Base-by-base conservation (phyloP, 2,797 vertebrate species). In the Pseudopleuronectes americanus region DNA sequence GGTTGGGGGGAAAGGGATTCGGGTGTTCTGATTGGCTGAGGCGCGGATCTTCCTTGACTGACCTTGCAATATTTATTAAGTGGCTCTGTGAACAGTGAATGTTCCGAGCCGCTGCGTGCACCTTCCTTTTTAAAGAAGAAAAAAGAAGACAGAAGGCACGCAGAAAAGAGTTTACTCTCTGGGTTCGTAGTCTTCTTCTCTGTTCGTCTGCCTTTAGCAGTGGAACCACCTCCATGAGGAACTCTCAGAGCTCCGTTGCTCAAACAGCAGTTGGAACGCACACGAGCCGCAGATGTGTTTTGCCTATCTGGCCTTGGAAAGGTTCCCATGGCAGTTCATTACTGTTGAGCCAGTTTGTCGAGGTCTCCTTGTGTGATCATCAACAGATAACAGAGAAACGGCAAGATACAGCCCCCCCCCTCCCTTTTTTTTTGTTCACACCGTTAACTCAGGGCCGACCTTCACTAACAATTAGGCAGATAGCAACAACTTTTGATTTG, bases 31-130 rank as follows among this genome's bases (percentile, higher is more conserved):
- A 85, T 81, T 81, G 83, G 82, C 77, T 68, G 23, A 71, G 66
- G 68, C 28, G 48, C 65, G 21, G 57, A 75, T 79, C 67, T 79
- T 64, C 69, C 26, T 60, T 64, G 52, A 72, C 73, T 82, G 74
- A 81, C 83, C 81, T 75, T 85, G 76, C 71, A 83, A 67, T 84
- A 87, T 86, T 84, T 81, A 87, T 84, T 51, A 53, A 74, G 54
- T 49, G 54, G 55, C 57, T 80, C 75, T 76, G 59, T 68, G 36
- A 80, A 55, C 61, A 49, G 57, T 22, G 31, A 76, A 71, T 4
- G 28, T 57, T 61, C 8, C 4, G 4, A 68, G 61, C 59, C 69
- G 9, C 19, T 81, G 17, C 28, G 36, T 38, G 4, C 17, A 1
- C 8, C 16, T 4, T 4, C 23, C n/a, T 4, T 1, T 0, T 2